Evolutionary conservation across 1,140 invertebrate species (phyloP), one percentile per base, ranked within the genome.

Genomic region (Ceratina japonica): DNA sequence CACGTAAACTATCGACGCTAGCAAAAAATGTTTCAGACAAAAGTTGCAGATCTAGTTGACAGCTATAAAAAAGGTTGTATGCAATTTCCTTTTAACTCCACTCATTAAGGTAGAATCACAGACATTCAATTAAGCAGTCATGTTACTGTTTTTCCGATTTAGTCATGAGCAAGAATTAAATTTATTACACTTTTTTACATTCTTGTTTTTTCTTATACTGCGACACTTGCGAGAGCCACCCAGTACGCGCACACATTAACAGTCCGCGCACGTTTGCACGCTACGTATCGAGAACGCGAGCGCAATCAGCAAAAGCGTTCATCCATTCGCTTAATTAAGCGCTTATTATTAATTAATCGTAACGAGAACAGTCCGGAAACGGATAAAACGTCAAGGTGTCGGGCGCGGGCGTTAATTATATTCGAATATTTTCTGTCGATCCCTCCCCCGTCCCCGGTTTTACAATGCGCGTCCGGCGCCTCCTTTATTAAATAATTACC

Each of bases 341-440:
- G 84, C 81, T 86, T 86, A 86, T 86, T 86, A 83, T 86, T 86
- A 86, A 86, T 86, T 86, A 86, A 85, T 65, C 77, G 70, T 68
- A 66, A 64, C 54, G 73, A 75, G 69, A 52, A 66, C 78, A 59
- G 62, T 56, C 65, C 84, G 81, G 74, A 83, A 86, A 75, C 70
- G 85, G 68, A 86, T 82, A 86, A 84, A 81, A 85, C 75, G 83
- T 86, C 84, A 85, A 86, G 79, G 84, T 85, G 84, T 79, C 80
- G 54, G 37, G 10, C 54, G 79, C 80, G 44, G 49, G 63, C 82
- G 64, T 84, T 85, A 80, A 85, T 85, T 80, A 85, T 81, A 84
- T 81, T 81, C 63, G 78, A 84, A 83, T 81, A 85, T 80, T 85
- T 81, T 85, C 62, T 51, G 59, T 70, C 20, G 74, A 65, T 73